Conservation (phyloP, 2,797 vertebrate genomes). For the Urosaurus nigricauda region DNA sequence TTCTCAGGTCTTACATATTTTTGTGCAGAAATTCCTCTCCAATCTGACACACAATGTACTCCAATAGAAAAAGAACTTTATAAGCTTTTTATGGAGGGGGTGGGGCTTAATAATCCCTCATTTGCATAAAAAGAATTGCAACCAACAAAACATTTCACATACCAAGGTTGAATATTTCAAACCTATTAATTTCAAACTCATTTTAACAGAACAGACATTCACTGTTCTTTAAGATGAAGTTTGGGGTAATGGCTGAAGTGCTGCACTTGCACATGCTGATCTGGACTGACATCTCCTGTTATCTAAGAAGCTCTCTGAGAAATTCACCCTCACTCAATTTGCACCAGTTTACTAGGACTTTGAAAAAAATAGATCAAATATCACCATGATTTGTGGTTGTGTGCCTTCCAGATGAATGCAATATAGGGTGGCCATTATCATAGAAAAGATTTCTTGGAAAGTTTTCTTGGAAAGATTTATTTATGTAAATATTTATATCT, state of each 20-base stretch:
- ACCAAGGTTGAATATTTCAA: neutral
- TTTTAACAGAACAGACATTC: neutral
- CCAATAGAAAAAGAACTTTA: neutral
- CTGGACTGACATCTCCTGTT: neutral
- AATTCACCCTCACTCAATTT: neutral
- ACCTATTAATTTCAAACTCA: neutral
- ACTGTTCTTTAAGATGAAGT: neutral
- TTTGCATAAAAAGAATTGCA: constrained; percentile 34
- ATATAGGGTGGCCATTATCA: too few species aligned
- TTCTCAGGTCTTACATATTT: constrained; percentile 63
- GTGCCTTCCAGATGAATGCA: too few species aligned
- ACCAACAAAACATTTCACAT: neutral
- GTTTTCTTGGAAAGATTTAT: too few species aligned
- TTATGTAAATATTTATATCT: too few species aligned
- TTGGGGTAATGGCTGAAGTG: neutral
- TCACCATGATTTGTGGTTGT: too few species aligned
- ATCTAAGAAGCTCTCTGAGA: neutral
- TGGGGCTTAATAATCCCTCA: fast-evolving
- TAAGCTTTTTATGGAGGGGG: neutral
- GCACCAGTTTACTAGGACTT: neutral
- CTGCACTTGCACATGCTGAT: neutral
- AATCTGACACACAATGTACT: neutral
- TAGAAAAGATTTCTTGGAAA: too few species aligned
- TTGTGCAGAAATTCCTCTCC: constrained; percentile 25
- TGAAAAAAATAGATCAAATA: too few species aligned